Evolutionary conservation across 2,113 vertebrate species (phyloP).

Genomic region (Lepus timidus): DNA sequence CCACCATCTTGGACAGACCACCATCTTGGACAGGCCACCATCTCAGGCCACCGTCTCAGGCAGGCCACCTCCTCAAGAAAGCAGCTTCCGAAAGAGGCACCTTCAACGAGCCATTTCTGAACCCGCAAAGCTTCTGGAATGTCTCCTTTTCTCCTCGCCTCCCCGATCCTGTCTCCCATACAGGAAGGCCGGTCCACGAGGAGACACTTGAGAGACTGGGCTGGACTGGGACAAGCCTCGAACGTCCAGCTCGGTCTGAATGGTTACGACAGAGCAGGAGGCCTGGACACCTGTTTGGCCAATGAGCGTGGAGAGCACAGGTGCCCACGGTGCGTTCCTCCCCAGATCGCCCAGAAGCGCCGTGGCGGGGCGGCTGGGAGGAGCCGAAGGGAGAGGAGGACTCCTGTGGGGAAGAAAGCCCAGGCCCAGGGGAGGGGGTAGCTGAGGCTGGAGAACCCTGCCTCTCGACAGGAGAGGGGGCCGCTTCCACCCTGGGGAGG

Average conservation of each 20-base stretch:
- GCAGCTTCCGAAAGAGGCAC: too few relatives aligned
- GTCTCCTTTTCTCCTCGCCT: too few relatives aligned
- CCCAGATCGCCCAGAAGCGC: not conserved
- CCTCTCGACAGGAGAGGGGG: not conserved
- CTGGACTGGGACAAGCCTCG: not conserved
- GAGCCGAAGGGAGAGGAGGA: not conserved
- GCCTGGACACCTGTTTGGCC: not conserved
- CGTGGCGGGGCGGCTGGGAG: fast-evolving
- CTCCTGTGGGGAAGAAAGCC: not conserved
- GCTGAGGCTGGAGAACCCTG: not conserved
- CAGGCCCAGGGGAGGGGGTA: too few relatives aligned
- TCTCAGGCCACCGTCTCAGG: too few relatives aligned
- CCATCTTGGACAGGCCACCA: too few relatives aligned
- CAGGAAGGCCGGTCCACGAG: fast-evolving
- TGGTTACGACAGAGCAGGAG: not conserved
- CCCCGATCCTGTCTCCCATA: too few relatives aligned
- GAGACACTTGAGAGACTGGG: not conserved
- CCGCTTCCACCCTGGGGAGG: not conserved
- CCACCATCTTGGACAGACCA: too few relatives aligned
- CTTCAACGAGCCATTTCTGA: too few relatives aligned
- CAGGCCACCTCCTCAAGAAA: too few relatives aligned
- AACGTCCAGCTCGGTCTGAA: not conserved
- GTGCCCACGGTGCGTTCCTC: not conserved
- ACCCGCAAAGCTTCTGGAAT: too few relatives aligned
- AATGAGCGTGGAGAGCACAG: not conserved